These are phyloP conservation scores for Numenius phaeopus DNA, from an alignment of 2,797 vertebrate species.

Conservation along the genomic window DNA sequence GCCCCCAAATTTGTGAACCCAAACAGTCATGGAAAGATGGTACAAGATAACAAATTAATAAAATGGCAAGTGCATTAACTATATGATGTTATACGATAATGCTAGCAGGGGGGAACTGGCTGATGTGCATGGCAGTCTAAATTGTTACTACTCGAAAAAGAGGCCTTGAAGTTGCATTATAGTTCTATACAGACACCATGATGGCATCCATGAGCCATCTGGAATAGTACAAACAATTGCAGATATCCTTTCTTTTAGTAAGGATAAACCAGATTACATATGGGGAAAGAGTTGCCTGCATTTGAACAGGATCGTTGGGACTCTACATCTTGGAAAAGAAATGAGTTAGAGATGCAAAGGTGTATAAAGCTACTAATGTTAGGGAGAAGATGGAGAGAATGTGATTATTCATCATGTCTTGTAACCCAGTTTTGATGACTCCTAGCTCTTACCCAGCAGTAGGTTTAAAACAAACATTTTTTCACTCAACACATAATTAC, in stretches of 20 bases:
- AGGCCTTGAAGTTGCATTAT: background rate
- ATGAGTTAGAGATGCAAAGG: background rate
- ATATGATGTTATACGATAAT: background rate
- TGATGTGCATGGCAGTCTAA: background rate
- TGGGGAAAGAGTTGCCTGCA: background rate
- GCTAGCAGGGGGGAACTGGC: background rate
- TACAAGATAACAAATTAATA: background rate
- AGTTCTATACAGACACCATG: background rate
- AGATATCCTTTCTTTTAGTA: background rate
- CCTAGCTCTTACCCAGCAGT: conserved; percentile 6
- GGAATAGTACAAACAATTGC: background rate
- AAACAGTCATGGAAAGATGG: background rate
- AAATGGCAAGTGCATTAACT: background rate
- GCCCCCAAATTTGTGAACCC: background rate
- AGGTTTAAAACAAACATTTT: conserved; percentile 49
- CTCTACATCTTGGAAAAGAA: background rate
- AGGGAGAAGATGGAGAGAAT: background rate
- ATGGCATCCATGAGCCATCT: accelerated
- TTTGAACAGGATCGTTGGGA: background rate
- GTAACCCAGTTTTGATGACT: conserved; percentile 19
- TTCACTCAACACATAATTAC: conserved; percentile 11
- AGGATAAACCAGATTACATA: background rate
- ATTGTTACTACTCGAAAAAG: background rate
- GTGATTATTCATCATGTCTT: conserved; percentile 10
- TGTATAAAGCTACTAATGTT: background rate